Evolutionary conservation across 2,797 vertebrate species (phyloP).

Genomic region (Mus minutoides): DNA sequence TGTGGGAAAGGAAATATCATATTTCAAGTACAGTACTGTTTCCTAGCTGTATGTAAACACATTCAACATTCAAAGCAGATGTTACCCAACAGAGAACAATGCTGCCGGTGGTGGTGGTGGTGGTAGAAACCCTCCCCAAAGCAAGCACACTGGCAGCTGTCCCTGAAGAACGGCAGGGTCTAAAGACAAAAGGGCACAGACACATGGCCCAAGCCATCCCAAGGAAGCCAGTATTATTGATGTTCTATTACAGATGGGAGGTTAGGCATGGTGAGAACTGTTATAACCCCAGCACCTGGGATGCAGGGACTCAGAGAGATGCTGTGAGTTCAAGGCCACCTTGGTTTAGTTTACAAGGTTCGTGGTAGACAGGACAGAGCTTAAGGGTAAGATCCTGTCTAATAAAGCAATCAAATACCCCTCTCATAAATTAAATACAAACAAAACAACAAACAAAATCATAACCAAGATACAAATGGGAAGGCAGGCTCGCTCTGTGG

Average conservation of each 20-base stretch:
- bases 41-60: constrained; percentile 37
- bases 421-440: not conserved
- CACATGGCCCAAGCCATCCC: not conserved
- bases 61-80: constrained; percentile 49
- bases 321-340: not conserved
- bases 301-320: not conserved
- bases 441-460: not conserved
- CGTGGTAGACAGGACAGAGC: not conserved
- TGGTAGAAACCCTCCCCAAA: constrained; percentile 5
- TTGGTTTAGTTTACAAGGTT: not conserved
- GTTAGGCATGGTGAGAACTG: too few species aligned
- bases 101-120: not conserved
- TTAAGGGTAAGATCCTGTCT: not conserved
- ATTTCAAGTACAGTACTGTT: constrained; percentile 23
- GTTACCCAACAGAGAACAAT: not conserved
- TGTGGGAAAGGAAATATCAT: constrained; percentile 9
- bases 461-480: not conserved
- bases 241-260: not conserved
- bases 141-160: not conserved
- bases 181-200: not conserved
- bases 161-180: not conserved
- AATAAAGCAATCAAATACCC: not conserved
- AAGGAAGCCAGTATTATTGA: not conserved
- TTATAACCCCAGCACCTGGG: not conserved
- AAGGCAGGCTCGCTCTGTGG: not conserved